Evolutionary conservation across 2,113 vertebrate genomes (phyloP).

Genomic region (Pipra filicauda): DNA sequence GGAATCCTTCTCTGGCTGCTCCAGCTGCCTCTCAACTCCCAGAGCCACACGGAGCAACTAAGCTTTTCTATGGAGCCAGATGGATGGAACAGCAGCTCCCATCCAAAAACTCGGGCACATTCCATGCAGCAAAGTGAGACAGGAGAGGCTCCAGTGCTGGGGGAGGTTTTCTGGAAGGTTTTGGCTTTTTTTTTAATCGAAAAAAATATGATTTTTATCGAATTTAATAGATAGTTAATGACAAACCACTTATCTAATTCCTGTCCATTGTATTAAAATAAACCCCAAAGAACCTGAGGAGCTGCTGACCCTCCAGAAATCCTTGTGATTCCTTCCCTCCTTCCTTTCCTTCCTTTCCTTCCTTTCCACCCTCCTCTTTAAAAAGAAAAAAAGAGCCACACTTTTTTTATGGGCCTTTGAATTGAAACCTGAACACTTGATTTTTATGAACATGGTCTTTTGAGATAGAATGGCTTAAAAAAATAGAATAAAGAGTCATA

Average conservation of each 20-base stretch:
- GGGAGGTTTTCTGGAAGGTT: neutral
- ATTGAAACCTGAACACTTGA: neutral
- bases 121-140: neutral
- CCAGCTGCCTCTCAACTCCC: neutral
- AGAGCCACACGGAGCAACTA: neutral
- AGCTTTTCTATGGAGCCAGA: conserved; percentile 20
- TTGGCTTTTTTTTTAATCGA: neutral
- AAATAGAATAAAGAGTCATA: neutral
- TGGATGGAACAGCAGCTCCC: neutral
- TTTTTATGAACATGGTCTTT: neutral
- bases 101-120: neutral
- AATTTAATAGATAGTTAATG: neutral
- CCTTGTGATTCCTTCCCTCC: neutral
- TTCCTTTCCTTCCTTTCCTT: neutral
- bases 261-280: neutral
- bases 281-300: no score
- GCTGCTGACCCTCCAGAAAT: no score
- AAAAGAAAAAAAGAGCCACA: neutral
- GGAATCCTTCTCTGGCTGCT: neutral
- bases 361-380: neutral
- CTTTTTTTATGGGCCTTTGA: neutral
- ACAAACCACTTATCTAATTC: neutral
- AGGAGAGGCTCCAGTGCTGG: neutral
- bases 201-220: neutral
- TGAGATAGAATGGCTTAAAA: neutral